Base-by-base conservation (phyloP, 2,797 vertebrate genomes). In the Bryconaethiops microstoma region DNA sequence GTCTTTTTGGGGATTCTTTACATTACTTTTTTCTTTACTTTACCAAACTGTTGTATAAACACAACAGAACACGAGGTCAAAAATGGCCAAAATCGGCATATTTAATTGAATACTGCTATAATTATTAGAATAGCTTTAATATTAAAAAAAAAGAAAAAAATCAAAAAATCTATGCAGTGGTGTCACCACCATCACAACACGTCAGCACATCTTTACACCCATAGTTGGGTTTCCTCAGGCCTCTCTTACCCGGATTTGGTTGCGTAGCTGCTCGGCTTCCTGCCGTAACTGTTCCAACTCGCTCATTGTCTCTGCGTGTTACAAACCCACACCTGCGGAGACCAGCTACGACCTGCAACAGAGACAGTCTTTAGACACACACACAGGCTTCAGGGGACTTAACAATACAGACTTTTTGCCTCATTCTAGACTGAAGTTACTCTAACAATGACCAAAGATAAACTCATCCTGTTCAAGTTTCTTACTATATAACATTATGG, bases 241-340 rank as follows among this genome's bases (percentile, higher is more conserved):
- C 7, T 42, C 40, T 35, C 93, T 95, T 91, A 96, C 96, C 93
- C 93, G 91, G 87, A 96, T 96, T 87, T 96, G 95, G 90, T 90
- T 95, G 81, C 94, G 91, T 73, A 96, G 95, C 79, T 96, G 95
- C 82, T 96, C 95, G 0, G 96, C 95, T 86, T 96, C 96, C 90
- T 96, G 94, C 71, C 95, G 93, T 88, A 96, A 88, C 89, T 96
- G 95, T 82, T 96, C 96, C 91, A 96, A 90, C 86, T 96, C 96
- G 88, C 95, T 96, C 96, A 96, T 96, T 78, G 83, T 93, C 89
- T 68, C 67, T 52, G 83, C 78, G 60, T 81, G 78, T 78, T 82
- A 10, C 82, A 76, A n/a, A 50, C 25, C 88, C 81, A 68, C 80
- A 71, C 82, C 82, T 69, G n/a, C 29, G 10, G 35, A 72, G 19